phyloP scores from a whole-genome alignment of 2,888 invertebrate genomes.

The Silvanus unidentatus region DNA sequence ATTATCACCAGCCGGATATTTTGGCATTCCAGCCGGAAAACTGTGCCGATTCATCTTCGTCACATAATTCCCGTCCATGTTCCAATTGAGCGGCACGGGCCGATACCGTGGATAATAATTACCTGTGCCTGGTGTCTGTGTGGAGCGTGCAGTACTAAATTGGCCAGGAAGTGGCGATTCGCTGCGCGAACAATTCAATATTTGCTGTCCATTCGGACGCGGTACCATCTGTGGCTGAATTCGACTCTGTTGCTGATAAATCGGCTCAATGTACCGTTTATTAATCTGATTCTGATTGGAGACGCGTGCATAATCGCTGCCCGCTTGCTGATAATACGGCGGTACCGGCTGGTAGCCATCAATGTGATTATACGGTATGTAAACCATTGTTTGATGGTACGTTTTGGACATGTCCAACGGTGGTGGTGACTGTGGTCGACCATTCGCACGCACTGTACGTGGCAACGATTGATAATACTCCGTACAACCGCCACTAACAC shows the following conservation, averaged over 20 bases:
- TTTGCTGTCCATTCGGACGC: slow-evolving; percentile 24
- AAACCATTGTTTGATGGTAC: slow-evolving; percentile 63
- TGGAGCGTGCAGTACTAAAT: slow-evolving; percentile 42
- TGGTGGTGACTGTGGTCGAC: slow-evolving; percentile 64
- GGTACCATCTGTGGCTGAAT: slow-evolving; percentile 27
- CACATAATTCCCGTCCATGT: slow-evolving; percentile 33
- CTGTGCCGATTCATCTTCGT: slow-evolving; percentile 39
- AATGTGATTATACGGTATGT: slow-evolving; percentile 60
- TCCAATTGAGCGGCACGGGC: slow-evolving; percentile 35
- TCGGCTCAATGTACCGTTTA: slow-evolving; percentile 41
- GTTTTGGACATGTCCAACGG: slow-evolving; percentile 54
- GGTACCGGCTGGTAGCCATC: slow-evolving; percentile 32
- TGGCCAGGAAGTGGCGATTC: slow-evolving; percentile 44
- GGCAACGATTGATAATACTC: slow-evolving; percentile 39
- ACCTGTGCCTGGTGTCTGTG: slow-evolving; percentile 39
- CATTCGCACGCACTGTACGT: slow-evolving; percentile 40
- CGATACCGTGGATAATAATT: slow-evolving; percentile 37
- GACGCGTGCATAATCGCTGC: slow-evolving; percentile 36
- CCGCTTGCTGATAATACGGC: slow-evolving; percentile 31
- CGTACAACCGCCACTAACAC: slow-evolving; percentile 37
- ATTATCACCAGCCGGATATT: slow-evolving; percentile 34
- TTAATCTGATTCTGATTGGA: slow-evolving; percentile 44
- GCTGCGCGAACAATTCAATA: neutral
- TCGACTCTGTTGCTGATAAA: slow-evolving; percentile 37
- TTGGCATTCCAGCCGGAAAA: slow-evolving; percentile 30